Base-by-base conservation (phyloP, 1,140 invertebrate genomes). In the Sesamia nonagrioides region DNA sequence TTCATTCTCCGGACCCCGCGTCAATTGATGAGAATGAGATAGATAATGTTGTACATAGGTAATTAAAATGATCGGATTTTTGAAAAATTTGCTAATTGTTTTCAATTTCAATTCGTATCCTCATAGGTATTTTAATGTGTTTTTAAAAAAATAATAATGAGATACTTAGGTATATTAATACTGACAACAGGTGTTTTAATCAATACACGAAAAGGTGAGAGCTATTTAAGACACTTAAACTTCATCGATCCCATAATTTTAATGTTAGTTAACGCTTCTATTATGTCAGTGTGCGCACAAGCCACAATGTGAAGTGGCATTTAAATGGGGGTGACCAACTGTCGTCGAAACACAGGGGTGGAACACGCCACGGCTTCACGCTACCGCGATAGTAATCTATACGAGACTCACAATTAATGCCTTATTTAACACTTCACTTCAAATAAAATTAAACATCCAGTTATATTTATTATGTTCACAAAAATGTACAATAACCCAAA, bases 261-360 rank as follows among this genome's bases (percentile, higher is more conserved):
- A 79, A 88, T 84, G 82, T 88, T 92, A 89, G 82, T 88, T 92
- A 89, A 89, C 87, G 76, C 85, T 69, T 75, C 74, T 89, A 88
- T 89, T 81, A 86, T 82, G 82, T 88, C 87, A 89, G 89, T 90
- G 91, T 89, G 90, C 89, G 86, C 89, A 87, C 93, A 93, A 91
- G 91, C 92, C 91, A 92, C 89, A 93, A 91, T 94, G 87, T 93
- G 88, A 94, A 95, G 91, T 93, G 91, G 86, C 81, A 87, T 92
- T 93, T 89, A 89, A 88, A 93, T 86, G 88, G 89, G 93, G 93
- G 92, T 93, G 92, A 95, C 93, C 93, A 95, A 95, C 93, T 95
- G 93, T 92, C 92, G 92, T 87, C 82, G 84, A 89, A 85, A 91
- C 82, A 89, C 85, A 86, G 85, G 91, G 89, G 89, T 84, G 87